These are phyloP conservation scores for Hoplostethus mediterraneus DNA, from an alignment of 2,797 vertebrate genomes.

Conservation along the genomic window DNA sequence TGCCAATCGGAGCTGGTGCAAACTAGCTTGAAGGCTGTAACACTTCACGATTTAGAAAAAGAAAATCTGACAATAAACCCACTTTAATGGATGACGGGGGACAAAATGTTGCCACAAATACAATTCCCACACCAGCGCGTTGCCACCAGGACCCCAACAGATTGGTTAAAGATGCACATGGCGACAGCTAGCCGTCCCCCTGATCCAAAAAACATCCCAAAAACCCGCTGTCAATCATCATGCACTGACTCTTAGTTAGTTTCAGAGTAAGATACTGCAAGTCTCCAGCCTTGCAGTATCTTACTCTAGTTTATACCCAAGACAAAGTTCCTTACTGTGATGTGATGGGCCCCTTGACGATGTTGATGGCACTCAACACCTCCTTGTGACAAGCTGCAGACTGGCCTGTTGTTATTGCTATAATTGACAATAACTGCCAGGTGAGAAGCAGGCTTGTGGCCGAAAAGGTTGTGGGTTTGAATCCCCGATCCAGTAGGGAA, in stretches of 20 bases:
- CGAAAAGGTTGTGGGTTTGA: no score
- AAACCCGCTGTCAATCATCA: neutral
- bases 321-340: neutral
- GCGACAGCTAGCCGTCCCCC: constrained; percentile 6
- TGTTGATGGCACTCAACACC: no score
- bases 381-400: no score
- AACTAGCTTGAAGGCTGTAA: constrained; percentile 32
- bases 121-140: neutral
- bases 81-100: neutral
- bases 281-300: no score
- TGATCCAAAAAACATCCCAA: neutral
- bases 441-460: no score
- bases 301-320: neutral
- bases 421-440: no score
- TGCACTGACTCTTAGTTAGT: neutral
- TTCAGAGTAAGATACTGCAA: neutral
- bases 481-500: no score
- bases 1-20: constrained; percentile 36
- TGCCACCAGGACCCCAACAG: neutral
- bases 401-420: no score
- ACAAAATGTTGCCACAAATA: neutral
- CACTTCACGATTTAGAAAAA: constrained; percentile 19
- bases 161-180: neutral
- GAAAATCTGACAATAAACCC: constrained; percentile 16
- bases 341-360: no score